Evolutionary conservation across 2,113 vertebrate species (phyloP), one percentile per base, ranked within the genome.

Genomic region (Tor tambroides): DNA sequence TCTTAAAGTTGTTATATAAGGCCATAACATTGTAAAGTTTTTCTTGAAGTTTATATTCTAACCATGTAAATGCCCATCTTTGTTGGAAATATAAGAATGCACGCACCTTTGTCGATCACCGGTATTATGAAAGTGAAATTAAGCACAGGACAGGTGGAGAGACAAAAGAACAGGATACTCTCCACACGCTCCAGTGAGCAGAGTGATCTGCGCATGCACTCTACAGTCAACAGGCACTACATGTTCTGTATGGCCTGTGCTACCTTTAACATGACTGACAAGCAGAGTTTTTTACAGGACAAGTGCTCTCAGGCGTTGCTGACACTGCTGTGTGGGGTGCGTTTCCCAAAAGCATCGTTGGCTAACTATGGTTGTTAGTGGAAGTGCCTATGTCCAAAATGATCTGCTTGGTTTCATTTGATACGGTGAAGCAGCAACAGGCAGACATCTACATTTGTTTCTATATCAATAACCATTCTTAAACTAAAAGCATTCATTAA

Each of bases 251-350:
- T 26, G 59, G 10, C 11, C 61, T 28, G 61, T 65, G 26, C 61
- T 28, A 63, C 59, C 8, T 12, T 26, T 41, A 3, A 41, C 41
- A 41, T 41, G 3, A 41, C 41, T 76, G 28, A n/a, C 75, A 89
- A 89, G 54, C 85, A 56, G 46, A 67, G 80, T n/a, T 88, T 75
- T 75, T 75, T 30, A 49, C 61, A 59, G 72, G 71, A 85, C 69
- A 87, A 85, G 61, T 89, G 74, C 79, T 89, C 32, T 74, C 82
- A 26, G 15, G 51, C 17, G 6, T 65, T 8, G 28, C 46, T 32
- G 41, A 51, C 63, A 69, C 75, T 17, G 11, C 41, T 69, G 41
- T 78, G 28, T 86, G 78, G n/a, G n/a, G n/a, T n/a, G n/a, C n/a
- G n/a, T n/a, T n/a, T n/a, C n/a, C n/a, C n/a, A n/a, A n/a, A n/a